Percentiles rank a stretch among this genome's conserved stretches.
Evolutionary conservation across 1,140 invertebrate species (phyloP).

Genomic region (Trichonephila inaurata): DNA sequence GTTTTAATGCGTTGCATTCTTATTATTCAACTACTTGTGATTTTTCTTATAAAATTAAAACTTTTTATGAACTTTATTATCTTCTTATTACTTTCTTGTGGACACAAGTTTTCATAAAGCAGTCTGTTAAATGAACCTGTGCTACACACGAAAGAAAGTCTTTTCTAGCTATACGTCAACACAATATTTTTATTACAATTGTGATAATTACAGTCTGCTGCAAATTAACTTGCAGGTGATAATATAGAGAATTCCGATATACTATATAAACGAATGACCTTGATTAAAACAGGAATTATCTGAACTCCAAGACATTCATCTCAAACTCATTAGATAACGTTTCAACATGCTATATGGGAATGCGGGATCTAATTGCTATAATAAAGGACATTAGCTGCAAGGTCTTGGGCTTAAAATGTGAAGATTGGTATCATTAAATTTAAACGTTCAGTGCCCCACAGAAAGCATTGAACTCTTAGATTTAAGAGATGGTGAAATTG

Average conservation of each 20-base stretch:
- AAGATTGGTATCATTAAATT: neutral
- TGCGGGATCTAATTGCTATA: constrained; percentile 40
- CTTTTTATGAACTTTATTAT: too few relatives aligned
- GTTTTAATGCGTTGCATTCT: too few relatives aligned
- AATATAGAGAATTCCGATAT: neutral
- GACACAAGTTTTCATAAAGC: too few relatives aligned
- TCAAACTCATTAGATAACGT: neutral
- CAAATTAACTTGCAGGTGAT: too few relatives aligned
- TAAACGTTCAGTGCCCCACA: neutral
- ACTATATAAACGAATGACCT: neutral
- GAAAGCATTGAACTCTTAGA: neutral
- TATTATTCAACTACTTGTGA: too few relatives aligned
- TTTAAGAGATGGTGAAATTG: neutral
- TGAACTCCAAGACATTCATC: constrained; percentile 42
- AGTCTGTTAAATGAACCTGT: too few relatives aligned
- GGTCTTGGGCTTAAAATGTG: constrained; percentile 19
- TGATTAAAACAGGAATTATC: neutral
- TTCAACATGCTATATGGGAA: neutral
- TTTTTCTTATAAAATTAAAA: too few relatives aligned
- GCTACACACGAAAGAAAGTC: too few relatives aligned
- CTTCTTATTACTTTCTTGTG: too few relatives aligned
- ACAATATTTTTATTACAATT: too few relatives aligned
- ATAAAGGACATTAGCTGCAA: neutral
- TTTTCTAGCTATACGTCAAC: too few relatives aligned
- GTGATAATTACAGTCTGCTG: too few relatives aligned